Evolutionary conservation across 1,140 invertebrate genomes (phyloP), one percentile per base, ranked within the genome.

Genomic region (Aphelenchoides fujianensis): DNA sequence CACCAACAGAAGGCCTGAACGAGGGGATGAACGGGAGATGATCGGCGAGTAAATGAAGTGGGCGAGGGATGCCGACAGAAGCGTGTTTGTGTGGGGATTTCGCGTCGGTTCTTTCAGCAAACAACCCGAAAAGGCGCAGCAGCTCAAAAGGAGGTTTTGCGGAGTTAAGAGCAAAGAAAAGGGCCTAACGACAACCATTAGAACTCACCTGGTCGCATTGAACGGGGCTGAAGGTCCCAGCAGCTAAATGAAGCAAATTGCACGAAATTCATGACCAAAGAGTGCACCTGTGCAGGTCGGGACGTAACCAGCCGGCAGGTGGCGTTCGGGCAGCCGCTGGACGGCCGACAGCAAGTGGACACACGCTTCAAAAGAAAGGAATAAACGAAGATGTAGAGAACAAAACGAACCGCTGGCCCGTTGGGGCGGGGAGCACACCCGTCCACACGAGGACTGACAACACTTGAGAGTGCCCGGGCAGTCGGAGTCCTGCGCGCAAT

Each of bases 1-100:
- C 76, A 77, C 76, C 76, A 77, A 69, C 76, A 77, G 72, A 80
- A 79, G 34, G 67, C 64, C 77, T 79, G 36, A 54, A 79, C n/a
- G n/a, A n/a, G 52, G n/a, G n/a, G n/a, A n/a, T n/a, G n/a, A n/a
- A n/a, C n/a, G n/a, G n/a, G n/a, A n/a, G n/a, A n/a, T n/a, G n/a
- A n/a, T n/a, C n/a, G n/a, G n/a, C n/a, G n/a, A n/a, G n/a, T n/a
- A n/a, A n/a, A n/a, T n/a, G n/a, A n/a, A n/a, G n/a, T n/a, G n/a
- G n/a, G n/a, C n/a, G n/a, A n/a, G n/a, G n/a, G n/a, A n/a, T n/a
- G n/a, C n/a, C n/a, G n/a, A n/a, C n/a, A n/a, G n/a, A n/a, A n/a
- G n/a, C n/a, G n/a, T n/a, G n/a, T n/a, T n/a, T n/a, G n/a, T n/a
- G n/a, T n/a, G n/a, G n/a, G n/a, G n/a, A n/a, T n/a, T n/a, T n/a